Conservation (phyloP, 2,888 invertebrate genomes). For the Leptura quadrifasciata region DNA sequence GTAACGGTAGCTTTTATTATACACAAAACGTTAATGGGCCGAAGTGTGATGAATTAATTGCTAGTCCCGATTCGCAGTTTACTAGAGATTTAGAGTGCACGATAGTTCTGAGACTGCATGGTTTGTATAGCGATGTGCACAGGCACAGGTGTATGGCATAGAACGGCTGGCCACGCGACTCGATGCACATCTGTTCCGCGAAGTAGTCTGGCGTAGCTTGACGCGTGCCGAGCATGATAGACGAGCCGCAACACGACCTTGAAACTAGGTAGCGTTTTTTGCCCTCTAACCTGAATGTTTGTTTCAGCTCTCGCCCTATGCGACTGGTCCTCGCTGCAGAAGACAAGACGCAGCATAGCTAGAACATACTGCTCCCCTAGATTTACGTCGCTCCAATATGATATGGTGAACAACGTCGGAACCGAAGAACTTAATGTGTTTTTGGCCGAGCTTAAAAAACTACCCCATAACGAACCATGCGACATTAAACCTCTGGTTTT, state of each 20-base stretch:
- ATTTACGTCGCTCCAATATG: slow-evolving; percentile 82
- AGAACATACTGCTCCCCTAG: slow-evolving; percentile 88
- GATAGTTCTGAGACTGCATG: slow-evolving; percentile 48
- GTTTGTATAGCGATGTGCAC: slow-evolving; percentile 44
- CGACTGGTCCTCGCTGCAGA: slow-evolving; percentile 91
- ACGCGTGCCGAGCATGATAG: slow-evolving; percentile 63
- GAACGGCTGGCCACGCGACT: slow-evolving; percentile 60
- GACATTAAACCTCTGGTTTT: slow-evolving; percentile 84
- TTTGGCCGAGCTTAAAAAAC: slow-evolving; percentile 76
- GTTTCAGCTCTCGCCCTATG: slow-evolving; percentile 88
- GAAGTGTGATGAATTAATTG: slow-evolving; percentile 23
- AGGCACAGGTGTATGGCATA: slow-evolving; percentile 55
- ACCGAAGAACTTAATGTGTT: slow-evolving; percentile 80
- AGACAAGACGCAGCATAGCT: slow-evolving; percentile 85
- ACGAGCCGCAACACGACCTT: slow-evolving; percentile 60
- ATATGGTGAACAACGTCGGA: slow-evolving; percentile 83
- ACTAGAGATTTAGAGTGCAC: slow-evolving; percentile 29
- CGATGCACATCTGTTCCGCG: slow-evolving; percentile 63
- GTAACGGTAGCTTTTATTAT: background rate
- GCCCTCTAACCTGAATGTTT: slow-evolving; percentile 55
- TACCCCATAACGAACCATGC: slow-evolving; percentile 73
- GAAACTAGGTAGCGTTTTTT: slow-evolving; percentile 65
- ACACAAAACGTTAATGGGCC: background rate
- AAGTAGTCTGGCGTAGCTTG: slow-evolving; percentile 59
- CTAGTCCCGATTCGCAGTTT: slow-evolving; percentile 16